These are phyloP conservation scores for Atherinomorus stipes DNA, from an alignment of 2,113 vertebrate species.

Conservation along the genomic window DNA sequence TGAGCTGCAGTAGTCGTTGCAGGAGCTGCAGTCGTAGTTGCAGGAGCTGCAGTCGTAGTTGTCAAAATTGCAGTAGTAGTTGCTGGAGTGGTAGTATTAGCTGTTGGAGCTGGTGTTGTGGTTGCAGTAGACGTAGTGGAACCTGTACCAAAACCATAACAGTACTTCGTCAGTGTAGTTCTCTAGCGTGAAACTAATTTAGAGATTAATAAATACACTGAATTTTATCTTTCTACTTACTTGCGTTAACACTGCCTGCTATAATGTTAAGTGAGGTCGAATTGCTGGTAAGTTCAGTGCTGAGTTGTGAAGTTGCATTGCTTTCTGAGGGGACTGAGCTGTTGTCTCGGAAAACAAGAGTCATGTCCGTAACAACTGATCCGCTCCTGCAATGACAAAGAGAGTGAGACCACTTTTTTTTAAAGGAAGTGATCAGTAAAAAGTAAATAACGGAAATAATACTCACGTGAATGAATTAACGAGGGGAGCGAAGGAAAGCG, in stretches of 20 bases:
- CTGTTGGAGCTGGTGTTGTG: not conserved
- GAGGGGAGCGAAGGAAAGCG: not conserved
- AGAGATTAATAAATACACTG: not conserved
- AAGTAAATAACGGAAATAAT: not conserved
- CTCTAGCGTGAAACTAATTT: too few species aligned
- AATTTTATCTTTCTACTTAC: not conserved
- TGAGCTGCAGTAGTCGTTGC: too few species aligned
- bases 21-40: not conserved
- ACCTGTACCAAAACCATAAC: too few species aligned
- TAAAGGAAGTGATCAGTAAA: not conserved
- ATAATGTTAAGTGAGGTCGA: conserved; percentile 22
- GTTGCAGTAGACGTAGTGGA: not conserved
- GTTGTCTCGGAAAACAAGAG: conserved; percentile 34
- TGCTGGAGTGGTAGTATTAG: not conserved
- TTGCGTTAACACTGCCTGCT: not conserved
- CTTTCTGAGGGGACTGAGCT: conserved; percentile 32
- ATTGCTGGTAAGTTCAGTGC: not conserved
- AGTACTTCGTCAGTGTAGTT: too few species aligned
- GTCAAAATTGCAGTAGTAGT: not conserved
- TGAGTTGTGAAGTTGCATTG: not conserved
- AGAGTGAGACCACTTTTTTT: not conserved
- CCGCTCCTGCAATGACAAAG: conserved; percentile 37
- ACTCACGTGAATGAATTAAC: conserved; percentile 54
- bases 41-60: not conserved
- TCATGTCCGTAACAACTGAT: conserved; percentile 38